These are phyloP conservation scores for Marasmarcha lunaedactyla DNA, from an alignment of 2,888 invertebrate species.

Conservation along the genomic window DNA sequence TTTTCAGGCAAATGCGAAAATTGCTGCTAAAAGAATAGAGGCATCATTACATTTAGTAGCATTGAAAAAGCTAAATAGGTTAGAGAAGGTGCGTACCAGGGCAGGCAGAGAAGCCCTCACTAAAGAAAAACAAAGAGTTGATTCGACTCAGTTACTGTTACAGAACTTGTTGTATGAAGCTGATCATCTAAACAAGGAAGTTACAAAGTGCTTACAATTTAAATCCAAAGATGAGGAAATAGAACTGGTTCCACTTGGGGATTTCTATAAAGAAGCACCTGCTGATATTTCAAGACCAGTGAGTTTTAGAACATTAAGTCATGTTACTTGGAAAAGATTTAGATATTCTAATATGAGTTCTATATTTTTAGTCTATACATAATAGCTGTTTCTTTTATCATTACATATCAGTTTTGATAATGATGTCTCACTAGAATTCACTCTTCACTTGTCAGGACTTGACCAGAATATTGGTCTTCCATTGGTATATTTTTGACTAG, in stretches of 20 bases:
- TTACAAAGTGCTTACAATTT: constrained; percentile 93
- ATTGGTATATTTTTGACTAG: too few relatives aligned
- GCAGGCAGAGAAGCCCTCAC: constrained; percentile 84
- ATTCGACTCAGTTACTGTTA: constrained; percentile 88
- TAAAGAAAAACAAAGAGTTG: constrained; percentile 88
- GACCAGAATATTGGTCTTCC: too few relatives aligned
- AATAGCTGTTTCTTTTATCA: too few relatives aligned
- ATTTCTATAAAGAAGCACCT: constrained; percentile 87
- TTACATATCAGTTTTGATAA: too few relatives aligned
- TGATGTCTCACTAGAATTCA: too few relatives aligned
- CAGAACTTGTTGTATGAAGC: constrained; percentile 96
- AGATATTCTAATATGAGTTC: background rate
- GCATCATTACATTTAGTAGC: constrained; percentile 83
- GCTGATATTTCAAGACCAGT: constrained; percentile 75
- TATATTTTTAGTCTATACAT: constrained; percentile 5
- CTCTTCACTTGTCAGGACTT: too few relatives aligned
- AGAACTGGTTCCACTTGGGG: constrained; percentile 84
- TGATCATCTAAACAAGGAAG: constrained; percentile 93
- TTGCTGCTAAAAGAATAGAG: constrained; percentile 76
- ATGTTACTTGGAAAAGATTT: too few relatives aligned
- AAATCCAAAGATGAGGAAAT: constrained; percentile 96
- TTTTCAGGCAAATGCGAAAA: constrained; percentile 68
- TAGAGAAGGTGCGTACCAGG: constrained; percentile 90
- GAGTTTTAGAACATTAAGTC: constrained; percentile 27
- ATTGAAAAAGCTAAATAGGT: constrained; percentile 88